Conservation (phyloP, 1,140 invertebrate species). For the Sitobion miscanthi region DNA sequence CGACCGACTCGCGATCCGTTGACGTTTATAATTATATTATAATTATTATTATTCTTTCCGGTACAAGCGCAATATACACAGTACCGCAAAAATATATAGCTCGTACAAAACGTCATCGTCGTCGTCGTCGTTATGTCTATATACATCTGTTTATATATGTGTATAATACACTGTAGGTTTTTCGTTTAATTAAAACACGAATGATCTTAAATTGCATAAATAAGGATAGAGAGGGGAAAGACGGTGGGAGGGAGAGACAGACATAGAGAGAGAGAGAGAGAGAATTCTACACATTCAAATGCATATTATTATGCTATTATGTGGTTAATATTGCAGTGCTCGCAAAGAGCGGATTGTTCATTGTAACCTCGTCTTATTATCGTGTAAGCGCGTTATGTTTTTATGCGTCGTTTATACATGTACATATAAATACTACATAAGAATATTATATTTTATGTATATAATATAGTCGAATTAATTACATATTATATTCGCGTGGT, state of each 20-base stretch:
- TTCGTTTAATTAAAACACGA: constrained; percentile 23
- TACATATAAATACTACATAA: not conserved
- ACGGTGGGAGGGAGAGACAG: not conserved
- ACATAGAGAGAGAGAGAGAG: too few relatives aligned
- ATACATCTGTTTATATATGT: not conserved
- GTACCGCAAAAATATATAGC: not conserved
- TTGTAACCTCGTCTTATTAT: constrained; percentile 8
- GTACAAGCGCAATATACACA: not conserved
- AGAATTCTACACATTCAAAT: not conserved
- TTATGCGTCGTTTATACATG: not conserved
- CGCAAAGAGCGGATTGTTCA: not conserved
- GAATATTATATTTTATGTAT: not conserved
- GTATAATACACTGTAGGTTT: not conserved
- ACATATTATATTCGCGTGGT: not conserved
- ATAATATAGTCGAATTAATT: not conserved
- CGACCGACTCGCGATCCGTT: not conserved
- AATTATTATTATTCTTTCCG: not conserved
- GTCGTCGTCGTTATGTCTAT: not conserved
- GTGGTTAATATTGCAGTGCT: not conserved
- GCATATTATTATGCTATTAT: not conserved
- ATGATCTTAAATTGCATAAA: not conserved
- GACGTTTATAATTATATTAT: not conserved
- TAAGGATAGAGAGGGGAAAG: too few relatives aligned
- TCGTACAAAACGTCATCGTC: not conserved
- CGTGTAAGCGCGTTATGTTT: not conserved